Conservation (phyloP, 2,113 vertebrate species). For the Pseudorasbora parva region DNA sequence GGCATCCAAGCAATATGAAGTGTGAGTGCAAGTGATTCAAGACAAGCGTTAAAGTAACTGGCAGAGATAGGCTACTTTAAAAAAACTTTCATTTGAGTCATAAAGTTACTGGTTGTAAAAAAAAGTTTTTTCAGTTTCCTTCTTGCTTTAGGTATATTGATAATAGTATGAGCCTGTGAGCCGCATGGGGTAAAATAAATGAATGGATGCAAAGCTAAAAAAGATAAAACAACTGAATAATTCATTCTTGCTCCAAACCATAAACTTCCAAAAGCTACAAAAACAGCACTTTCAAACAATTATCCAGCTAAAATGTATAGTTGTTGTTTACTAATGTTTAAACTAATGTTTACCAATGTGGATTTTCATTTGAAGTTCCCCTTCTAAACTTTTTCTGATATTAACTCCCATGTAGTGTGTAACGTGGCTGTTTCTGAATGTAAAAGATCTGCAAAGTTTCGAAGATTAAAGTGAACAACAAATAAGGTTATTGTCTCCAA, state of each 20-base stretch:
- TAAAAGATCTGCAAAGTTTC: too few species aligned
- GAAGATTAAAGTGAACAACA: too few species aligned
- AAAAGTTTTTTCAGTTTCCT: background rate
- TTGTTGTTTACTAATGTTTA: background rate
- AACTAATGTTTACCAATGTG: too few species aligned
- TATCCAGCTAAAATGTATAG: conserved; percentile 32
- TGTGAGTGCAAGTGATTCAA: background rate
- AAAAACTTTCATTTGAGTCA: background rate
- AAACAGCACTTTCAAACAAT: background rate
- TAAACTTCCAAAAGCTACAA: background rate
- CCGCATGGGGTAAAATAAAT: background rate
- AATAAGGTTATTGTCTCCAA: too few species aligned
- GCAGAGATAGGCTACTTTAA: background rate
- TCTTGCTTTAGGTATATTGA: background rate
- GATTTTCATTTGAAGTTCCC: background rate
- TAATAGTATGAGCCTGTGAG: background rate
- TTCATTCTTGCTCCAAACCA: conserved; percentile 16
- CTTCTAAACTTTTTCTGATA: too few species aligned
- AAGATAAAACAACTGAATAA: conserved; percentile 9
- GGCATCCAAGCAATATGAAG: background rate
- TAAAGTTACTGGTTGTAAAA: background rate
- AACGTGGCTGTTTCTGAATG: too few species aligned
- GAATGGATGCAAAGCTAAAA: background rate
- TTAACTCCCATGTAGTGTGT: too few species aligned
- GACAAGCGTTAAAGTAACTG: background rate